Percentiles rank a stretch among this genome's conserved stretches.
phyloP scores from a whole-genome alignment of 2,797 vertebrate genomes.

The Amblyraja radiata region DNA sequence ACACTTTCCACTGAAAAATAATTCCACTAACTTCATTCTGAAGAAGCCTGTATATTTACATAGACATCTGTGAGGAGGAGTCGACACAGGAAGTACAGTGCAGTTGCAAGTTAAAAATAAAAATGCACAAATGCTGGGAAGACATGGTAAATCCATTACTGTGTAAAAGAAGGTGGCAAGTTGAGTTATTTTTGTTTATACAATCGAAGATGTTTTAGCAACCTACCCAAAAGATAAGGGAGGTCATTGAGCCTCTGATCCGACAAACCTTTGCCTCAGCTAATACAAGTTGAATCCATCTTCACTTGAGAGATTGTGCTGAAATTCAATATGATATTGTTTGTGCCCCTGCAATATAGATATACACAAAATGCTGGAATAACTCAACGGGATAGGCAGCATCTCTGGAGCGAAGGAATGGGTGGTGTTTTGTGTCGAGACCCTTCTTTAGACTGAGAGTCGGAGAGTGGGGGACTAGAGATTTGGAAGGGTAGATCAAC shows the following conservation, averaged over 20 bases:
- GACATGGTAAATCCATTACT: neutral
- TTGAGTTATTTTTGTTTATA: neutral
- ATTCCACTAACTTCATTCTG: neutral
- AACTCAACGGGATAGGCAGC: no score
- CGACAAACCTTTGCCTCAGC: neutral
- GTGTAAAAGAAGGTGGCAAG: neutral
- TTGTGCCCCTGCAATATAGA: neutral
- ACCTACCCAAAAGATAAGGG: neutral
- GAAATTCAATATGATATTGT: neutral
- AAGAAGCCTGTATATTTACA: neutral
- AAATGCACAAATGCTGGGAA: neutral
- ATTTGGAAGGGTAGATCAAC: no score
- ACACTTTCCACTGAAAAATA: neutral
- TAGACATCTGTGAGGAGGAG: neutral
- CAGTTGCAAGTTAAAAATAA: conserved; percentile 1
- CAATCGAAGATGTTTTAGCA: neutral
- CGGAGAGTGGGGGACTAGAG: no score
- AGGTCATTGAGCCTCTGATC: neutral
- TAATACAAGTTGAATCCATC: neutral
- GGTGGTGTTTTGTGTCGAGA: no score
- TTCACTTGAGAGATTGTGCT: neutral
- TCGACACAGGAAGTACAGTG: neutral
- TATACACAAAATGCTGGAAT: neutral
- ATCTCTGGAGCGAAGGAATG: no score
- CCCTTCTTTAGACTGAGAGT: no score